These are phyloP conservation scores for Argynnis bischoffii DNA, from an alignment of 2,888 invertebrate genomes.

Conservation along the genomic window DNA sequence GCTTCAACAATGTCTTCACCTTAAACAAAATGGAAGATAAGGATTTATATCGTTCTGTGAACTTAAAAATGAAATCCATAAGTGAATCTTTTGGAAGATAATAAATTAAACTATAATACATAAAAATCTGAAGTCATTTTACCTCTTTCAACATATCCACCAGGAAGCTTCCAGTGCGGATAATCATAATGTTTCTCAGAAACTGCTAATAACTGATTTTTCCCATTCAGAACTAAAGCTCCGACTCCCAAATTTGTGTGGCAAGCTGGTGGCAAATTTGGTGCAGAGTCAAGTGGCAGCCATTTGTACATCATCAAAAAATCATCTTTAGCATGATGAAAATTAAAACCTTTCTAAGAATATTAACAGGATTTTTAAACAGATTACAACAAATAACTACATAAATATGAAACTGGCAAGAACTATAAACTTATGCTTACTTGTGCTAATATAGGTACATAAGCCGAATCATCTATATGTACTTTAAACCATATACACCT, in stretches of 20 bases:
- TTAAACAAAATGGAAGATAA: slow-evolving; percentile 50
- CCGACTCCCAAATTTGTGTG: slow-evolving; percentile 92
- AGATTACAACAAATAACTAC: slow-evolving; percentile 10
- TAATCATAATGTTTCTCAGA: slow-evolving; percentile 86
- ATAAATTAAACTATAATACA: not conserved
- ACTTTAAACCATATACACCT: slow-evolving; percentile 93
- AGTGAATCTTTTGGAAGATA: not conserved
- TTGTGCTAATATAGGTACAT: slow-evolving; percentile 88
- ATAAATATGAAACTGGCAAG: not conserved
- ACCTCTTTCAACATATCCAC: slow-evolving; percentile 94
- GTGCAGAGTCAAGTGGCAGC: slow-evolving; percentile 84
- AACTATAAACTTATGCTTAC: slow-evolving; percentile 62
- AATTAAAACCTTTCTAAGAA: slow-evolving; percentile 90
- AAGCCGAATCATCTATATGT: slow-evolving; percentile 84
- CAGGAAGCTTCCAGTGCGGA: slow-evolving; percentile 94
- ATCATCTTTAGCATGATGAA: slow-evolving; percentile 92
- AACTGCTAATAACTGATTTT: slow-evolving; percentile 89
- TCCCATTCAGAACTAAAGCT: slow-evolving; percentile 90
- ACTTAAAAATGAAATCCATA: no score
- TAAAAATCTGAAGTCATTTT: slow-evolving; percentile 6
- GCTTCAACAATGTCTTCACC: slow-evolving; percentile 92
- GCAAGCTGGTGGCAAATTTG: slow-evolving; percentile 88
- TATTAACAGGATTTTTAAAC: slow-evolving; percentile 37
- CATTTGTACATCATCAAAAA: slow-evolving; percentile 92
- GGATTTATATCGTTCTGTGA: not conserved